Conservation (phyloP, 2,888 invertebrate species). For the Heliothis peltigera region DNA sequence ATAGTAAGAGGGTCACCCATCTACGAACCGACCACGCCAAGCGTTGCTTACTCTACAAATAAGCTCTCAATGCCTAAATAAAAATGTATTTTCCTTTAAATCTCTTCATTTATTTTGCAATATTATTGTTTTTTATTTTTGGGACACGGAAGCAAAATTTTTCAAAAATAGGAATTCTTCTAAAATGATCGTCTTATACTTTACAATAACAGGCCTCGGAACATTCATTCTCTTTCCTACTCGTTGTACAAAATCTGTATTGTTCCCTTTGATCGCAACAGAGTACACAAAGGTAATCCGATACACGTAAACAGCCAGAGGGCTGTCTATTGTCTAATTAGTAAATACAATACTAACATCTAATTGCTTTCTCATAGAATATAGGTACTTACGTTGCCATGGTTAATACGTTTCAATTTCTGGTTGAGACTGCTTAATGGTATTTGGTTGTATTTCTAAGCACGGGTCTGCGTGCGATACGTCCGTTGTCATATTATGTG, state of each 20-base stretch:
- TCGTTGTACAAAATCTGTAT: constrained; percentile 10
- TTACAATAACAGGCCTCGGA: not conserved
- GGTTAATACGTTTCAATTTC: constrained; percentile 22
- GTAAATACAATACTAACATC: constrained; percentile 21
- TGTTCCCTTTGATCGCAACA: constrained; percentile 15
- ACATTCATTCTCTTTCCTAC: not conserved
- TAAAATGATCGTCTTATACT: not conserved
- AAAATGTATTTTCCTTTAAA: too few species aligned
- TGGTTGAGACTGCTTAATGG: not conserved
- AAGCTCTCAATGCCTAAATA: too few species aligned
- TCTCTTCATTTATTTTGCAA: too few species aligned
- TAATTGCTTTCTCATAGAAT: constrained; percentile 16
- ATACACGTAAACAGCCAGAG: constrained; percentile 20
- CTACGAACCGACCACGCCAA: too few species aligned
- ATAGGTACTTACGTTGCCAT: constrained; percentile 11
- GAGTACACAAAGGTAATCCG: constrained; percentile 23
- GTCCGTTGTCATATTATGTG: too few species aligned
- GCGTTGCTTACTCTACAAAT: too few species aligned
- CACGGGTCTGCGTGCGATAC: too few species aligned
- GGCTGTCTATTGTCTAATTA: constrained; percentile 41
- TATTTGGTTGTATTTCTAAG: too few species aligned
- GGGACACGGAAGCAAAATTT: too few species aligned
- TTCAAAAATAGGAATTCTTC: too few species aligned
- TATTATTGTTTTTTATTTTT: too few species aligned
- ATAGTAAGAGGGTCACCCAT: too few species aligned